Percentiles rank a stretch among this genome's conserved stretches.
Evolutionary conservation across 37 sponge, comb jelly and placozoan species (phyloP).

Genomic region (Crambe crambe): DNA sequence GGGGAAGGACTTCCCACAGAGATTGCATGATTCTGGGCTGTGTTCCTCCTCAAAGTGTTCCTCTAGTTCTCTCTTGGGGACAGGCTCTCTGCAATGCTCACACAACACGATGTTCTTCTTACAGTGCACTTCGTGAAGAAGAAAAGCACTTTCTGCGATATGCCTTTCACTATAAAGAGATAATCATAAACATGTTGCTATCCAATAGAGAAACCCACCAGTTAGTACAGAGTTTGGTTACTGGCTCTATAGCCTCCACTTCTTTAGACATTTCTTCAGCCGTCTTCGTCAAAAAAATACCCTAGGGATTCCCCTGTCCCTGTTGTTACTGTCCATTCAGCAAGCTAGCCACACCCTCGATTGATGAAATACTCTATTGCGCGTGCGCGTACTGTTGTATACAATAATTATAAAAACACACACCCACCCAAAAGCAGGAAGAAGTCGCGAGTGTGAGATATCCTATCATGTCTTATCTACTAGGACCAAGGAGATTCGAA

Average conservation of each 20-base stretch:
- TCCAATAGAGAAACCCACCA: background rate
- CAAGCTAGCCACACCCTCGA: too few species aligned
- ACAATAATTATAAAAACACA: too few species aligned
- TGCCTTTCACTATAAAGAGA: conserved; percentile 39
- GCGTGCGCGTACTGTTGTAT: too few species aligned
- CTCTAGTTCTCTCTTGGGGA: conserved; percentile 47
- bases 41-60: conserved; percentile 68
- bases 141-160: conserved; percentile 32
- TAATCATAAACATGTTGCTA: too few species aligned
- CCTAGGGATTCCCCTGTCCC: too few species aligned
- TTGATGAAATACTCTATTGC: too few species aligned
- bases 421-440: too few species aligned
- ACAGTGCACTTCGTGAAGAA: conserved; percentile 65
- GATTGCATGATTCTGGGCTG: conserved; percentile 42
- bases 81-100: conserved; percentile 50
- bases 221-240: background rate
- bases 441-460: too few species aligned
- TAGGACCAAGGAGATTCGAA: conserved; percentile 42
- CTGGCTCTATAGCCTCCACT: background rate
- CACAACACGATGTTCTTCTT: conserved; percentile 44
- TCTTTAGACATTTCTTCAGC: too few species aligned
- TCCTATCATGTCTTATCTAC: background rate
- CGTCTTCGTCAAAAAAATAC: too few species aligned
- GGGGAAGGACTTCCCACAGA: conserved; percentile 39
- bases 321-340: too few species aligned